A percentile compares a stretch with the other conserved stretches of the same genome.
Evolutionary conservation across 2,888 invertebrate species (phyloP).

Genomic region (Synanthedon myopaeformis): DNA sequence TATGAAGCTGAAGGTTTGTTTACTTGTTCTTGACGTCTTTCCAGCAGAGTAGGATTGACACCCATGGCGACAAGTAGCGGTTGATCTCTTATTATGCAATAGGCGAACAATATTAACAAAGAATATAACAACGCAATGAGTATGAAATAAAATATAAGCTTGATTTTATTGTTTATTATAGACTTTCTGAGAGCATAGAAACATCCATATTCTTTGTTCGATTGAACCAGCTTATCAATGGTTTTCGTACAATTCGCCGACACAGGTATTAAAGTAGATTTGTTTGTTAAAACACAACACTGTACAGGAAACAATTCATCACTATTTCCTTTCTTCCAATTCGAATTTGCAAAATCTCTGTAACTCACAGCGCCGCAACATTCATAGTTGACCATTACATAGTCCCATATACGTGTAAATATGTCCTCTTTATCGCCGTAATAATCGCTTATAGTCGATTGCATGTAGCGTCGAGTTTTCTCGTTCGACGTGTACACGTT

Average conservation of each 20-base stretch:
- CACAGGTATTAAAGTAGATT: constrained; percentile 25
- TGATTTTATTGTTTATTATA: constrained; percentile 31
- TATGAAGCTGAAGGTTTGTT: constrained; percentile 15
- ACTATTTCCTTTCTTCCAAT: constrained; percentile 34
- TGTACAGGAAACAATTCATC: constrained; percentile 38
- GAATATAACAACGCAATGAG: constrained; percentile 24
- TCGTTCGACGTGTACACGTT: constrained; percentile 43
- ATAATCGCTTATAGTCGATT: constrained; percentile 22
- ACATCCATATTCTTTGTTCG: constrained; percentile 36
- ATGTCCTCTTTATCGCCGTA: constrained; percentile 51
- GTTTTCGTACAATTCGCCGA: constrained; percentile 31
- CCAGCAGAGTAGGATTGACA: constrained; percentile 16
- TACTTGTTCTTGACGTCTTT: constrained; percentile 11
- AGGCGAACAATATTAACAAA: constrained; percentile 37
- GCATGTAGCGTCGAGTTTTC: constrained; percentile 26
- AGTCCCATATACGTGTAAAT: constrained; percentile 39
- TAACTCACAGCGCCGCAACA: constrained; percentile 47
- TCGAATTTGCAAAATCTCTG: constrained; percentile 35
- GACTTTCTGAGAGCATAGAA: constrained; percentile 29
- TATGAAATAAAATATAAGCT: constrained; percentile 33
- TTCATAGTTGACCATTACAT: constrained; percentile 44
- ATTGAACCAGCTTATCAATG: constrained; percentile 14
- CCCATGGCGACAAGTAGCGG: constrained; percentile 32
- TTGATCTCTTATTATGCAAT: constrained; percentile 40
- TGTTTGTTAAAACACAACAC: constrained; percentile 42